A percentile compares a stretch with the other conserved stretches of the same genome.
These are phyloP conservation scores for Taeniopygia guttata DNA, from an alignment of 2,797 vertebrate species.

Conservation along the genomic window DNA sequence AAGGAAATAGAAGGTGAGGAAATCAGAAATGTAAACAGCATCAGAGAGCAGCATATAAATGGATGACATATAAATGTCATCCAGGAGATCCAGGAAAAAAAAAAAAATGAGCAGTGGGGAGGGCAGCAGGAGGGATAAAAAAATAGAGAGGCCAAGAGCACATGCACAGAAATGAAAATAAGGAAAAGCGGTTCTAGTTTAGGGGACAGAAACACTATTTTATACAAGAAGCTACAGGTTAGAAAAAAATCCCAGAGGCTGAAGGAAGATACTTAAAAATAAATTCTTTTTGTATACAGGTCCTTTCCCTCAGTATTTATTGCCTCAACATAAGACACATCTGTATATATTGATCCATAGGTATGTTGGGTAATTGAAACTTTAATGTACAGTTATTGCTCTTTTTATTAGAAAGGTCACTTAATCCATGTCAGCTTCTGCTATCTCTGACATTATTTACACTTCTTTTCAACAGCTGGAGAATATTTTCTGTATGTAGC, in stretches of 20 bases:
- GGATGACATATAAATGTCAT: neutral
- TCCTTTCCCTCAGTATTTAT: neutral
- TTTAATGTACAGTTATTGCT: constrained; percentile 37
- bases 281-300: neutral
- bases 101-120: neutral
- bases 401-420: constrained; percentile 23
- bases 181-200: neutral
- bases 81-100: neutral
- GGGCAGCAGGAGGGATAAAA: neutral
- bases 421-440: constrained; percentile 13
- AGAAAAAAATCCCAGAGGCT: neutral
- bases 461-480: neutral
- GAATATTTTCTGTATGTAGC: neutral
- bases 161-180: neutral
- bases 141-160: neutral
- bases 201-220: neutral
- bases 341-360: constrained; percentile 23
- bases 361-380: constrained; percentile 4
- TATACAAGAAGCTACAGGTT: fast-evolving
- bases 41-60: neutral
- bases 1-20: neutral
- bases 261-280: neutral
- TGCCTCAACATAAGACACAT: neutral
- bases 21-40: neutral
- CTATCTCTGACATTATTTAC: constrained; percentile 20